These are phyloP conservation scores for Torymus aiolomorphi DNA, from an alignment of 2,888 invertebrate genomes.

Conservation along the genomic window DNA sequence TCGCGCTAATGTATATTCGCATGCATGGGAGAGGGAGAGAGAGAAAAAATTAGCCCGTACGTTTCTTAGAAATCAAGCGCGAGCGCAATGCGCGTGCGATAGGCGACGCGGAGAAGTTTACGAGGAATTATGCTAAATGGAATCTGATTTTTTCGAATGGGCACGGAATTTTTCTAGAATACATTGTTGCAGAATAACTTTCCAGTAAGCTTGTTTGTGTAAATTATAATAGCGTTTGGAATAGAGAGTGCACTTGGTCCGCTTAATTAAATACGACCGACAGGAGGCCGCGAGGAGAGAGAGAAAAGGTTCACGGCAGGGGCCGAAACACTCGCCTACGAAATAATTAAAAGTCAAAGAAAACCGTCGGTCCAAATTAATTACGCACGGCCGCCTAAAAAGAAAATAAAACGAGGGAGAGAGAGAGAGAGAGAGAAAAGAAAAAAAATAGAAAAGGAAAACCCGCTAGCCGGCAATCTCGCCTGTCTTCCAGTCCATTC, in stretches of 20 bases:
- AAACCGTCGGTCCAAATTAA: constrained; percentile 29
- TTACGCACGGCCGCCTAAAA: constrained; percentile 9
- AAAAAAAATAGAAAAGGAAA: constrained; percentile 11
- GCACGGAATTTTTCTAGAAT: too few relatives aligned
- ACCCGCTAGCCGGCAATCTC: constrained; percentile 14
- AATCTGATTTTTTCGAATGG: too few relatives aligned
- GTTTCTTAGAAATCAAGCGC: too few relatives aligned
- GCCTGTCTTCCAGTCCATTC: constrained; percentile 47
- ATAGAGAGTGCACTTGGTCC: not conserved
- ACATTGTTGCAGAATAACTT: too few relatives aligned
- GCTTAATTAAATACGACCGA: too few relatives aligned
- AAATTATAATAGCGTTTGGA: not conserved
- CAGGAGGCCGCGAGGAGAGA: too few relatives aligned
- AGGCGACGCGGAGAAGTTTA: constrained; percentile 3
- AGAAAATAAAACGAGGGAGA: not conserved
- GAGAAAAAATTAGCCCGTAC: too few relatives aligned
- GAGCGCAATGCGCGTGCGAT: constrained; percentile 1
- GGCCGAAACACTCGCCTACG: not conserved
- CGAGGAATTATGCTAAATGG: not conserved
- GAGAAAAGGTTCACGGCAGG: too few relatives aligned
- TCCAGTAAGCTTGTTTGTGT: too few relatives aligned
- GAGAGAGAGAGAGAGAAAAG: not conserved
- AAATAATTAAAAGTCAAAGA: constrained; percentile 44
- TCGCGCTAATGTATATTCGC: too few relatives aligned
- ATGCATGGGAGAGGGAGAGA: too few relatives aligned